phyloP scores from a whole-genome alignment of 1,140 invertebrate species.

The Formica selysi region DNA sequence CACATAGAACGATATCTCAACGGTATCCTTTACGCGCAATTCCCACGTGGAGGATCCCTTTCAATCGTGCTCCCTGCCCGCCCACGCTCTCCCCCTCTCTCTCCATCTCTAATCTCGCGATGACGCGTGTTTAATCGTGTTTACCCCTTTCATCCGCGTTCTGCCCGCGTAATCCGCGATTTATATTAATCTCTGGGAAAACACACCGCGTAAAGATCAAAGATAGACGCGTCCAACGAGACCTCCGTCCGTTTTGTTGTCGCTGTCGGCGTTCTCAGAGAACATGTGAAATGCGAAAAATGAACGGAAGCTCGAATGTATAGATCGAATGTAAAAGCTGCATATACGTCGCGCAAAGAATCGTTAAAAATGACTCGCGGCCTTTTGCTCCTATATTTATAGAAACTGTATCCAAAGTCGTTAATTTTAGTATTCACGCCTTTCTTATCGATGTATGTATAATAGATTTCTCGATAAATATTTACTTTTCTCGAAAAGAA shows the following conservation, averaged over 20 bases:
- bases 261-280: neutral
- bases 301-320: conserved; percentile 6
- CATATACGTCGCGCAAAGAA: neutral
- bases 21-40: conserved; percentile 50
- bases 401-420: neutral
- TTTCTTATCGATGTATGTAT: neutral
- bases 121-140: conserved; percentile 42
- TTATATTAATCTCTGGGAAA: conserved; percentile 55
- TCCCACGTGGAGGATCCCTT: conserved; percentile 43
- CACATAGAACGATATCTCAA: conserved; percentile 29
- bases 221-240: conserved; percentile 13
- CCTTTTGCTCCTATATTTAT: neutral
- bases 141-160: neutral
- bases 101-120: neutral
- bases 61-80: conserved; percentile 6
- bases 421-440: neutral
- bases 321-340: conserved; percentile 14
- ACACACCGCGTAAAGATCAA: conserved; percentile 28
- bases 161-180: conserved; percentile 19
- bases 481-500: neutral
- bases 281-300: conserved; percentile 3
- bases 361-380: conserved; percentile 8
- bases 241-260: neutral
- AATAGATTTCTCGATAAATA: neutral
- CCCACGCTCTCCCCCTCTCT: neutral